phyloP scores from a whole-genome alignment of 2,888 invertebrate species.

The Cephus rjabovi region DNA sequence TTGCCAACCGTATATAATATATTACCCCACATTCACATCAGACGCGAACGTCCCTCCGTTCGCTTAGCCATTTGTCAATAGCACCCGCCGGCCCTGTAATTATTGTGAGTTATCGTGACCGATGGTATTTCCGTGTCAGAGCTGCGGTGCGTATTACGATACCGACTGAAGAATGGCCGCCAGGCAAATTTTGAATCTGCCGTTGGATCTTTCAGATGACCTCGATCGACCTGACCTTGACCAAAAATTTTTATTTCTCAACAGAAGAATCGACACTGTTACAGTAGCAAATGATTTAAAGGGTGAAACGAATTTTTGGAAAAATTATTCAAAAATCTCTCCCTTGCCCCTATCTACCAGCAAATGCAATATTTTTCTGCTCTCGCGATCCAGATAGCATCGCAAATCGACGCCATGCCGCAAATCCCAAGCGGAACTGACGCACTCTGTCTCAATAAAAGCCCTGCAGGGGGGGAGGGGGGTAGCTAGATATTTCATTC shows the following conservation, averaged over 20 bases:
- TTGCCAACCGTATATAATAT: slow-evolving; percentile 33
- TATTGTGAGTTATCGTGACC: neutral
- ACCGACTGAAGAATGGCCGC: neutral
- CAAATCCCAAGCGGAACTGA: slow-evolving; percentile 27
- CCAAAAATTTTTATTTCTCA: neutral
- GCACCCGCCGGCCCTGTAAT: slow-evolving; percentile 8
- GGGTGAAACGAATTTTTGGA: too few relatives aligned
- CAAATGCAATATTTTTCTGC: neutral
- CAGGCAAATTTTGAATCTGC: neutral
- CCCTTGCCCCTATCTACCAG: neutral
- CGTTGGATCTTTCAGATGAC: neutral
- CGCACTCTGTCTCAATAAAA: slow-evolving; percentile 40
- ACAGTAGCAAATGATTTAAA: neutral
- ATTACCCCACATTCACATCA: slow-evolving; percentile 16
- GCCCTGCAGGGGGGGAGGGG: slow-evolving; percentile 17
- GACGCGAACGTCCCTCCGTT: slow-evolving; percentile 25
- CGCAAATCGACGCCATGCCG: neutral
- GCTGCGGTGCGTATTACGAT: neutral
- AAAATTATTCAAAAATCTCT: neutral
- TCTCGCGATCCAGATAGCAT: neutral
- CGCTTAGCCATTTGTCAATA: slow-evolving; percentile 28
- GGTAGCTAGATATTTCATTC: slow-evolving; percentile 25
- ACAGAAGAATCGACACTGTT: neutral
- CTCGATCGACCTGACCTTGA: neutral
- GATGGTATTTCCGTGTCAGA: neutral